These are phyloP conservation scores for Limosa lapponica DNA, from an alignment of 2,797 vertebrate species.

Conservation along the genomic window DNA sequence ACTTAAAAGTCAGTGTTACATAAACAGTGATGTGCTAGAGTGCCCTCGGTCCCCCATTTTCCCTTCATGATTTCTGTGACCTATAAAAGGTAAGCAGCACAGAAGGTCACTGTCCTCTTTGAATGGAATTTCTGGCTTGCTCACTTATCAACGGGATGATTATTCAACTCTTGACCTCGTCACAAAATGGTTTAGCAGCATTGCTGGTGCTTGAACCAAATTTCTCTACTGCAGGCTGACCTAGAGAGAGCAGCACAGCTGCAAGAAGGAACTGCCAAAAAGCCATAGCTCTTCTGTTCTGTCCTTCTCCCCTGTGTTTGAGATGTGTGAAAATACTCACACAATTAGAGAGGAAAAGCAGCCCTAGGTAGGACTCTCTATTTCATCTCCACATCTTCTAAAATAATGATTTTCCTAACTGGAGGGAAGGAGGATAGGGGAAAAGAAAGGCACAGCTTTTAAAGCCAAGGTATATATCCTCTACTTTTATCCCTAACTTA, in stretches of 20 bases:
- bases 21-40: slow-evolving; percentile 20
- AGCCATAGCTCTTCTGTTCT: slow-evolving; percentile 32
- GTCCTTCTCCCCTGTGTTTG: slow-evolving; percentile 35
- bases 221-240: slow-evolving; percentile 36
- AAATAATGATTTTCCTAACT: slow-evolving; percentile 58
- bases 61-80: slow-evolving; percentile 15
- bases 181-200: slow-evolving; percentile 49
- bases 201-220: slow-evolving; percentile 47
- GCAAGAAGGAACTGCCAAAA: slow-evolving; percentile 61
- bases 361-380: background rate
- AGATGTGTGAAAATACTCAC: slow-evolving; percentile 49
- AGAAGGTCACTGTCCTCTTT: slow-evolving; percentile 42
- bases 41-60: background rate
- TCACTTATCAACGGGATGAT: slow-evolving; percentile 45
- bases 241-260: slow-evolving; percentile 35
- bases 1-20: slow-evolving; percentile 25
- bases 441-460: slow-evolving; percentile 36
- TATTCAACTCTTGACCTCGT: slow-evolving; percentile 57
- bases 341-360: slow-evolving; percentile 54
- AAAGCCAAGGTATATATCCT: background rate
- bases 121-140: slow-evolving; percentile 36
- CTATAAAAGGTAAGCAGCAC: slow-evolving; percentile 56
- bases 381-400: slow-evolving; percentile 60
- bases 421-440: slow-evolving; percentile 11
- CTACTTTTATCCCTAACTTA: slow-evolving; percentile 29